These are phyloP conservation scores for Hoplodrina blanda DNA, from an alignment of 2,888 invertebrate genomes.

Conservation along the genomic window DNA sequence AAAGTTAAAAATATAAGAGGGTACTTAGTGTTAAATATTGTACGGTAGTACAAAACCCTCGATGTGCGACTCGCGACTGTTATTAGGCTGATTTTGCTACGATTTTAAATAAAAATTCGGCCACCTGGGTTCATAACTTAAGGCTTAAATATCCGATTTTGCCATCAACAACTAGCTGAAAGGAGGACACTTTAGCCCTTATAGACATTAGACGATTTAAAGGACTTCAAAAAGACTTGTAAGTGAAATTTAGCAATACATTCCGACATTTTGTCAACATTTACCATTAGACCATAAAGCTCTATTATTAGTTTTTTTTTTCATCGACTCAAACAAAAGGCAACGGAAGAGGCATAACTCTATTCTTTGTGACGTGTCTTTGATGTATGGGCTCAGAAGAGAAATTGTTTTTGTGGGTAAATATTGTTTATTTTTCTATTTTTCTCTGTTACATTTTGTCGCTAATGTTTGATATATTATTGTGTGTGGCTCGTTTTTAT, in stretches of 20 bases:
- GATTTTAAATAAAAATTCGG: too few species aligned
- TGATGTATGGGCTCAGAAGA: constrained; percentile 63
- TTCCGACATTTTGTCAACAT: constrained; percentile 30
- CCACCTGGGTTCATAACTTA: too few species aligned
- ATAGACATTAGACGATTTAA: too few species aligned
- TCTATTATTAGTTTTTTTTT: constrained; percentile 51
- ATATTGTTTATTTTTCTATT: constrained; percentile 54
- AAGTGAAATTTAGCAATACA: constrained; percentile 2
- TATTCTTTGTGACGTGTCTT: constrained; percentile 60
- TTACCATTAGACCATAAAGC: constrained; percentile 33
- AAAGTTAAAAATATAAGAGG: too few species aligned
- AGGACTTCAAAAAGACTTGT: too few species aligned
- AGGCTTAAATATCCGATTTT: too few species aligned
- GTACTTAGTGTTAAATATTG: too few species aligned
- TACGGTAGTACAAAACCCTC: too few species aligned
- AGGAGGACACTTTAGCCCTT: too few species aligned
- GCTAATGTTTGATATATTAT: constrained; percentile 57
- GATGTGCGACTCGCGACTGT: too few species aligned
- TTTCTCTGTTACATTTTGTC: constrained; percentile 50
- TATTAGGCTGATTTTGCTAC: too few species aligned
- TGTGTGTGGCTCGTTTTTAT: constrained; percentile 27
- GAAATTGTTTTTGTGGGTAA: constrained; percentile 59
- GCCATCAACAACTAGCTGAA: too few species aligned
- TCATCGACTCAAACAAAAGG: constrained; percentile 59
- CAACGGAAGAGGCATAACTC: constrained; percentile 62